These are phyloP conservation scores for Ophion obscuratus DNA, from an alignment of 2,888 invertebrate genomes.

Conservation along the genomic window DNA sequence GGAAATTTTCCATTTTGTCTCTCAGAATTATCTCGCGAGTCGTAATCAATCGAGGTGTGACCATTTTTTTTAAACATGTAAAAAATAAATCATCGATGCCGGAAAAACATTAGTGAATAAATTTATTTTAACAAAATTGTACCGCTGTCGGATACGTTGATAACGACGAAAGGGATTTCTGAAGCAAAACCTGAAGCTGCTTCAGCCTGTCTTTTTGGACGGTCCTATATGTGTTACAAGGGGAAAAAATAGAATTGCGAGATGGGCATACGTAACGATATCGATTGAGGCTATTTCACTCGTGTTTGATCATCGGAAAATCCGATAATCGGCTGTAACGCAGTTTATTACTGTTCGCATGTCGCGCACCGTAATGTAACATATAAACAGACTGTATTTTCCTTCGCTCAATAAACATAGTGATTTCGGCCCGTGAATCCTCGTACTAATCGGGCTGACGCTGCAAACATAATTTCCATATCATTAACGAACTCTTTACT, in stretches of 20 bases:
- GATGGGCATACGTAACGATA: not conserved
- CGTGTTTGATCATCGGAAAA: not conserved
- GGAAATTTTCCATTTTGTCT: not conserved
- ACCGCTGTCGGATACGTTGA: not conserved
- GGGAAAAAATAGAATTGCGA: not conserved
- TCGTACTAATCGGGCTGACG: constrained; percentile 38
- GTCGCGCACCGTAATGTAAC: not conserved
- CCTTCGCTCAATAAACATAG: not conserved
- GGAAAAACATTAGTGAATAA: too few relatives aligned
- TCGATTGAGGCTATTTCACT: not conserved
- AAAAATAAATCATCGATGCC: too few relatives aligned
- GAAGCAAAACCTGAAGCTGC: not conserved
- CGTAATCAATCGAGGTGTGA: not conserved
- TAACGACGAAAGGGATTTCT: not conserved
- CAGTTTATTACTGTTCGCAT: constrained; percentile 19
- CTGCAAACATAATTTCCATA: constrained; percentile 18
- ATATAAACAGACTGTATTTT: constrained; percentile 17
- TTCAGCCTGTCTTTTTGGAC: not conserved
- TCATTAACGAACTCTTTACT: constrained; percentile 14
- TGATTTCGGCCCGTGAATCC: constrained; percentile 14
- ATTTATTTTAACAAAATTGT: not conserved
- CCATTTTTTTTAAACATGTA: not conserved
- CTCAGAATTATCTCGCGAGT: not conserved
- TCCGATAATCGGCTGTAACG: not conserved
- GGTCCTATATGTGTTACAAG: not conserved